Evolutionary conservation across 1,140 invertebrate species (phyloP).

Genomic region (Ceratosolen fusciceps): DNA sequence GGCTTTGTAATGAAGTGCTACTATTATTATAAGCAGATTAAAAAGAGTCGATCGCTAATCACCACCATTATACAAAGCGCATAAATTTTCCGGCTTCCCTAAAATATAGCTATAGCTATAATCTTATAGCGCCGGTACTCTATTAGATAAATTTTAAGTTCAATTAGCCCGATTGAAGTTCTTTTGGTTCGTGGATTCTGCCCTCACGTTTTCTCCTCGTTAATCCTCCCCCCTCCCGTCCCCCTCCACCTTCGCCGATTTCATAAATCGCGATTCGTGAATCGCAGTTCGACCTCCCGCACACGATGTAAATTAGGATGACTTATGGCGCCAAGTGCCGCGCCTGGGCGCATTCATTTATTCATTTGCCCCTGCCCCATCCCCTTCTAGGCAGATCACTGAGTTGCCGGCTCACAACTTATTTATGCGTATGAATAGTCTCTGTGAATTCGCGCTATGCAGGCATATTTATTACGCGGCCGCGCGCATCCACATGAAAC

Average conservation of each 20-base stretch:
- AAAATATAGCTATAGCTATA: no score
- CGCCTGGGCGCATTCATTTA: slow-evolving; percentile 2
- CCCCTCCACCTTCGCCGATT: no score
- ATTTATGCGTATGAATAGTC: slow-evolving; percentile 32
- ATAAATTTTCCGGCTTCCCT: no score
- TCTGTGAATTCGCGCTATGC: slow-evolving; percentile 37
- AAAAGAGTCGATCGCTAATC: no score
- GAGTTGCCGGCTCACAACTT: neutral
- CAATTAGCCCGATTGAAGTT: slow-evolving; percentile 41
- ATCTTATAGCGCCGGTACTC: no score
- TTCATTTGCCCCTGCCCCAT: neutral
- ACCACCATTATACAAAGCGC: no score
- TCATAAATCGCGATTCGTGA: neutral
- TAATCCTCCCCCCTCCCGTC: no score
- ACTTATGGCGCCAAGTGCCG: slow-evolving; percentile 30
- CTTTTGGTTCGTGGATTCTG: neutral
- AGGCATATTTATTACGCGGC: slow-evolving; percentile 40
- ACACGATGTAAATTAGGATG: slow-evolving; percentile 45
- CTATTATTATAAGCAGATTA: no score
- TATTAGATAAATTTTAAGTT: slow-evolving; percentile 49
- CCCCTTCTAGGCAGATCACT: neutral
- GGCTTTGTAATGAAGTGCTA: no score
- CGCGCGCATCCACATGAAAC: slow-evolving; percentile 27
- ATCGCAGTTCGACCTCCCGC: slow-evolving; percentile 11
- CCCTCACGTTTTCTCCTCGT: no score